Evolutionary conservation across 2,888 invertebrate genomes (phyloP), one percentile per base, ranked within the genome.

Genomic region (Atherix ibis): DNA sequence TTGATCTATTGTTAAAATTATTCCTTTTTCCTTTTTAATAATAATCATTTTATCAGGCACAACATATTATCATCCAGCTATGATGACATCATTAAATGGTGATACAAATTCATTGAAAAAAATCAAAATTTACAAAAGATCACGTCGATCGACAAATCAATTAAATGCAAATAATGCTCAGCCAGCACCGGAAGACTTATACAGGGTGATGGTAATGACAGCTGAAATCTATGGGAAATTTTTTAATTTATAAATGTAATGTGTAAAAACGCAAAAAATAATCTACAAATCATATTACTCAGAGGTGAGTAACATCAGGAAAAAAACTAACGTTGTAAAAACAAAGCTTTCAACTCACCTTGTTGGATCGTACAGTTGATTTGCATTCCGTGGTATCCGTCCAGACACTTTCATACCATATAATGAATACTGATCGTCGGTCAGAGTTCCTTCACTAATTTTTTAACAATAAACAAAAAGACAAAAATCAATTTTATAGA

Each of bases 351-450:
- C n/a, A n/a, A 31, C 48, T 46, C 37, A 62, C 61, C 61, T 56
- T 35, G 59, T 54, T 31, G 60, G 56, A 45, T 62, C 62, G 42
- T 61, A 62, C 43, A 60, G 52, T 49, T 62, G 67, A 47, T 60
- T 61, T 31, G 52, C 51, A 25, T 61, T 60, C 40, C 69, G 58
- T 18, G 68, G 62, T 41, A 63, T 51, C 44, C 70, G 68, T 34
- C 70, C 63, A 38, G 70, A 67, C 40, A 71, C 59, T 63, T 76
- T 76, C 45, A 75, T 73, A 32, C 76, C 76, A 56, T 76, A 76
- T 44, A 76, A 60, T 37, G 71, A 71, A 62, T 76, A 77, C 45
- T 75, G 72, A 55, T 77, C 76, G 52, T 77, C 76, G 50, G 74
- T 59, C 42, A 76, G 64, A 50, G 73, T 68, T 45, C 72, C 71